Conservation (phyloP, 2,797 vertebrate species). For the Acomys russatus region DNA sequence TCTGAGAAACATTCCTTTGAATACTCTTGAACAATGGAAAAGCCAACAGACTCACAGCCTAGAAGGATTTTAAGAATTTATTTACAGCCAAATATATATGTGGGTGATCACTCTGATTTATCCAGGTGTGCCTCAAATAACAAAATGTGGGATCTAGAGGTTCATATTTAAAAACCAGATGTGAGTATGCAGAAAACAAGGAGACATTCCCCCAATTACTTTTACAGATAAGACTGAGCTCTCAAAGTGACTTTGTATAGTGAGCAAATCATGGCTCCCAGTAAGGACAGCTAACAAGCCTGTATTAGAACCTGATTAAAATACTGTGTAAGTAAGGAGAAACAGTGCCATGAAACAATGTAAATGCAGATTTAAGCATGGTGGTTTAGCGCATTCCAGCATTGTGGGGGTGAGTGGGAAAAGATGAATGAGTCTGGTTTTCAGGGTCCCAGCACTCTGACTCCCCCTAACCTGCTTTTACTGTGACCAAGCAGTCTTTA, state of each 20-base stretch:
- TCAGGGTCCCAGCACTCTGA: slow-evolving; percentile 25
- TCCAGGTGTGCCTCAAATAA: slow-evolving; percentile 25
- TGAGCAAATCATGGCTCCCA: slow-evolving; percentile 22
- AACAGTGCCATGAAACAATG: not conserved
- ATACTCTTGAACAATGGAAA: slow-evolving; percentile 48
- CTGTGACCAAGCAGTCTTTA: not conserved
- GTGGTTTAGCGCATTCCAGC: not conserved
- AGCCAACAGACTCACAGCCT: not conserved
- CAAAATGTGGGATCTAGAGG: slow-evolving; percentile 29
- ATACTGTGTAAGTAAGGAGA: slow-evolving; percentile 42
- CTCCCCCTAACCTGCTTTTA: not conserved
- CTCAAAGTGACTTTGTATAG: slow-evolving; percentile 38
- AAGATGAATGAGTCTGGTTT: not conserved
- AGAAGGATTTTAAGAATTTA: slow-evolving; percentile 47
- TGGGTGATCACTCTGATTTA: slow-evolving; percentile 17
- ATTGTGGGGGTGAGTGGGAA: not conserved
- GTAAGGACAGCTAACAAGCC: not conserved
- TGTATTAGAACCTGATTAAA: slow-evolving; percentile 58
- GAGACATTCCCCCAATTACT: not conserved
- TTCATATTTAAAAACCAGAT: not conserved
- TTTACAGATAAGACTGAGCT: slow-evolving; percentile 30
- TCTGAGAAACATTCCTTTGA: slow-evolving; percentile 50
- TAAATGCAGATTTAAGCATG: slow-evolving; percentile 49
- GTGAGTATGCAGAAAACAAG: not conserved
- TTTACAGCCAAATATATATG: not conserved